A percentile compares a stretch with the other conserved stretches of the same genome.
Evolutionary conservation across 1,140 invertebrate species (phyloP).

Genomic region (honey bee (Apis mellifera)): DNA sequence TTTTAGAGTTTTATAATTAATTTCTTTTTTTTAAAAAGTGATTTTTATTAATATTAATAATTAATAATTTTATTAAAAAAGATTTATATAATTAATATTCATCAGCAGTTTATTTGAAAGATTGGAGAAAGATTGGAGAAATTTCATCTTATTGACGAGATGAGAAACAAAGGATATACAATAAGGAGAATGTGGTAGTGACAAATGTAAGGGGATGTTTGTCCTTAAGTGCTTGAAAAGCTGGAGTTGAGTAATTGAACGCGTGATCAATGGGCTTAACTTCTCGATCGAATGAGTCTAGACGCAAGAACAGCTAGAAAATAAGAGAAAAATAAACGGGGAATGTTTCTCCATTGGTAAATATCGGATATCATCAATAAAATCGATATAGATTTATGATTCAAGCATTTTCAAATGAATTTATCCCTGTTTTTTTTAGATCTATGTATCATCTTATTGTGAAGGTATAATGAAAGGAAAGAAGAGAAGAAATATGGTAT

Average conservation of each 20-base stretch:
- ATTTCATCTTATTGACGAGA: no score
- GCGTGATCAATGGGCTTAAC: slow-evolving; percentile 64
- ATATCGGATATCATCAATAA: slow-evolving; percentile 28
- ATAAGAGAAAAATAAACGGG: slow-evolving; percentile 29
- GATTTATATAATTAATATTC: neutral
- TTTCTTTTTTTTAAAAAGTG: neutral
- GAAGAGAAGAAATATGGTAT: neutral
- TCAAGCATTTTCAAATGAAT: no score
- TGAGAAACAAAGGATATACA: neutral
- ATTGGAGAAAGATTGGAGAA: neutral
- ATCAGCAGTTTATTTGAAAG: neutral
- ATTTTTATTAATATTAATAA: no score
- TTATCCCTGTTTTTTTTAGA: neutral
- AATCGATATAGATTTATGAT: slow-evolving; percentile 1
- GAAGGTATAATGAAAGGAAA: neutral
- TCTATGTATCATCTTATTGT: neutral
- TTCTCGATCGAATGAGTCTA: slow-evolving; percentile 28
- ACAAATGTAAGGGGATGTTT: slow-evolving; percentile 59
- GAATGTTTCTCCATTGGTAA: slow-evolving; percentile 36
- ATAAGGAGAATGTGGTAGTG: neutral
- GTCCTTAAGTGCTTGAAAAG: slow-evolving; percentile 51
- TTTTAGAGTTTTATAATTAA: no score
- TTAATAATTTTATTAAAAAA: no score
- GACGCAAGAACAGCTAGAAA: slow-evolving; percentile 19
- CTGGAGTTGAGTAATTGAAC: slow-evolving; percentile 58